Evolutionary conservation across 2,797 vertebrate genomes (phyloP).

Genomic region (Hippopotamyrus pictus): DNA sequence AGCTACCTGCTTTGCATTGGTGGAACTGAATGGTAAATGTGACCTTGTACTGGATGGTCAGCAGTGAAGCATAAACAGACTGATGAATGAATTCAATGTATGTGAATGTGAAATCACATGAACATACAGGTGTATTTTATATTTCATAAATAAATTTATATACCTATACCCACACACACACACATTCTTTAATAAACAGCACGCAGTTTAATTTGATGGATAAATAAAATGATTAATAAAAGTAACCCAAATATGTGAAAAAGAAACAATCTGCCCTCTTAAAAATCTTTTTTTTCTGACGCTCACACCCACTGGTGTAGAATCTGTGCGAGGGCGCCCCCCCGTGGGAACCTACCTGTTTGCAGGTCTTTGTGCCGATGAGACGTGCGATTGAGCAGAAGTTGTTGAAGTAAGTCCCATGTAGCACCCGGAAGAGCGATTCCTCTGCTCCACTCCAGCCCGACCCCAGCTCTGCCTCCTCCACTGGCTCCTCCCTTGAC

Average conservation of each 20-base stretch:
- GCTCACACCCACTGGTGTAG: not conserved
- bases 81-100: not conserved
- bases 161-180: not conserved
- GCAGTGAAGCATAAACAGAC: not conserved
- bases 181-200: not conserved
- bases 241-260: not conserved
- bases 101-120: not conserved
- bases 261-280: not conserved
- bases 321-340: not conserved
- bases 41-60: not conserved
- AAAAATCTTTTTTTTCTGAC: not conserved
- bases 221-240: not conserved
- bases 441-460: slow-evolving; percentile 92
- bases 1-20: not conserved
- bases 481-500: slow-evolving; percentile 31
- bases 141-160: not conserved
- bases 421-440: slow-evolving; percentile 90
- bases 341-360: slow-evolving; percentile 66
- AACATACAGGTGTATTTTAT: not conserved
- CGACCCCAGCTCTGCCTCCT: slow-evolving; percentile 41
- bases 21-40: not conserved
- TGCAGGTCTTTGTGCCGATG: slow-evolving; percentile 91
- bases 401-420: slow-evolving; percentile 97
- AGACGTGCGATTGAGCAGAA: slow-evolving; percentile 94
- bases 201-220: not conserved